phyloP scores from a whole-genome alignment of 2,113 vertebrate species.

The Ardeotis arabs region DNA sequence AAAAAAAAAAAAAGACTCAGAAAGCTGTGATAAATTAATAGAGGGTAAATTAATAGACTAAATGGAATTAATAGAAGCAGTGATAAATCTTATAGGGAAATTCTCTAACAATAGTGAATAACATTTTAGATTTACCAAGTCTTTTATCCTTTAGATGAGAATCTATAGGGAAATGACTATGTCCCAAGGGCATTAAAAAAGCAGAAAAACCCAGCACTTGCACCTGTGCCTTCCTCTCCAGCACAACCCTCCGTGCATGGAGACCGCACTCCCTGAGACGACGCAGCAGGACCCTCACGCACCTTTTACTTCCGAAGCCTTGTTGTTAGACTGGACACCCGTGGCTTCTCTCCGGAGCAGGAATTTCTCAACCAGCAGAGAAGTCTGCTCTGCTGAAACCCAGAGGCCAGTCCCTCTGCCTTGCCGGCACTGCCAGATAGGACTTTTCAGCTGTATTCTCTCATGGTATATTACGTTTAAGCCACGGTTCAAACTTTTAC shows the following conservation, averaged over 20 bases:
- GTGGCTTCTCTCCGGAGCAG: neutral
- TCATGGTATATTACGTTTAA: neutral
- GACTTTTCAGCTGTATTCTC: neutral
- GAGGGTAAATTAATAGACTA: neutral
- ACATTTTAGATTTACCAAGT: neutral
- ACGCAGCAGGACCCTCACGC: rapidly evolving
- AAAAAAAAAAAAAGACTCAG: neutral
- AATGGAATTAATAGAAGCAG: slow-evolving; percentile 43
- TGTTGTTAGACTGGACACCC: neutral
- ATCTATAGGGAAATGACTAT: neutral
- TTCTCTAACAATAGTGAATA: neutral
- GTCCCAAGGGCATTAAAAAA: neutral
- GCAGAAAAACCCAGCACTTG: neutral
- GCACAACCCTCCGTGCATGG: rapidly evolving
- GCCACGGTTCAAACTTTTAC: neutral
- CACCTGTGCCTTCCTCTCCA: neutral
- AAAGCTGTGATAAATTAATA: slow-evolving; percentile 37
- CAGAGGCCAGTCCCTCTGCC: neutral
- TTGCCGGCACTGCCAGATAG: neutral
- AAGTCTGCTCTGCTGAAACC: neutral
- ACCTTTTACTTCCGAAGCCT: rapidly evolving
- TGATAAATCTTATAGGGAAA: slow-evolving; percentile 23
- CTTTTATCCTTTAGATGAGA: neutral
- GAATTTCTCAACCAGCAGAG: neutral
- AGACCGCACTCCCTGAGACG: rapidly evolving